Conservation (phyloP, 2,797 vertebrate genomes). For the Poecilia gillii region DNA sequence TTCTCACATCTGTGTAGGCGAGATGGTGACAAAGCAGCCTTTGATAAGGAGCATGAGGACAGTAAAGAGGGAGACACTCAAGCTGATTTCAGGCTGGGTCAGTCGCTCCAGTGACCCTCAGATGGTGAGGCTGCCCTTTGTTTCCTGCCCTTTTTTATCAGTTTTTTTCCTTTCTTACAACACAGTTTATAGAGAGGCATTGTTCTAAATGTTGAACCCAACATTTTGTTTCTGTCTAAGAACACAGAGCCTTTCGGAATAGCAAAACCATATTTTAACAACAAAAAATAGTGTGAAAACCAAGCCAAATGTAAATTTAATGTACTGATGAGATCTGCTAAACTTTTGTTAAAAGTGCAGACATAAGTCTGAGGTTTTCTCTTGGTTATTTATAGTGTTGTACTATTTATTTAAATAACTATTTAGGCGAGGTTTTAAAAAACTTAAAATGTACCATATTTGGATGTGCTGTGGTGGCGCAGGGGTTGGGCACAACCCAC, state of each 20-base stretch:
- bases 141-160: background rate
- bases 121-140: conserved; percentile 85
- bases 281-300: background rate
- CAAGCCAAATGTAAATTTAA: background rate
- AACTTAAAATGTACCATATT: background rate
- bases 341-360: background rate
- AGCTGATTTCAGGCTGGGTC: conserved; percentile 97
- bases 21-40: conserved; percentile 98
- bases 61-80: conserved; percentile 96
- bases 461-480: no score
- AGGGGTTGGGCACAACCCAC: no score
- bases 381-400: background rate
- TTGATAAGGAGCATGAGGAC: conserved; percentile 97
- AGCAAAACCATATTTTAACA: background rate
- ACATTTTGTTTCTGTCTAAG: background rate
- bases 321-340: background rate
- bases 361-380: background rate
- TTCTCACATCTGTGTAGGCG: conserved; percentile 75
- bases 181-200: background rate
- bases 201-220: background rate
- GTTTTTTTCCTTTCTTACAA: background rate
- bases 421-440: background rate
- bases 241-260: background rate
- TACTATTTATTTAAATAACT: background rate
- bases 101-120: conserved; percentile 96